Evolutionary conservation across 2,888 invertebrate species (phyloP).

Genomic region (Cantharis rustica): DNA sequence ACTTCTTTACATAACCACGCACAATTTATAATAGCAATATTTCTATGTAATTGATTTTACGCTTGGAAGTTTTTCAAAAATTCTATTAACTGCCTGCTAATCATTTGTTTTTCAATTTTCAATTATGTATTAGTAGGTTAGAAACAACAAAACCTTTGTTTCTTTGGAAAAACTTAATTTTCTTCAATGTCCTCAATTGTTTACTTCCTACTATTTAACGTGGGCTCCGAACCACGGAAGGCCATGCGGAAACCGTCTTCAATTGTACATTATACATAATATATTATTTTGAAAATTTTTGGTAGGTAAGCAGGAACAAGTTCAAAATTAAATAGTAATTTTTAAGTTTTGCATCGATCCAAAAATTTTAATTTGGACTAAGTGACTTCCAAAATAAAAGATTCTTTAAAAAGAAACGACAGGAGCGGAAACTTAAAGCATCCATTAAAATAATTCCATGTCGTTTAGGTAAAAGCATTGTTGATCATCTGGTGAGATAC

Average conservation of each 20-base stretch:
- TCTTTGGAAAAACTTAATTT: no score
- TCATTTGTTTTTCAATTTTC: background rate
- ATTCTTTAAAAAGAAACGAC: background rate
- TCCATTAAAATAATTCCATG: slow-evolving; percentile 17
- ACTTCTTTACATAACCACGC: background rate
- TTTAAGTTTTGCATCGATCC: background rate
- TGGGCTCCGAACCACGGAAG: background rate
- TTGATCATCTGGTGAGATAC: background rate
- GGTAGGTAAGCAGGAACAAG: no score
- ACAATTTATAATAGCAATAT: background rate
- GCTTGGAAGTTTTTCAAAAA: background rate
- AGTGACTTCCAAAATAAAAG: background rate
- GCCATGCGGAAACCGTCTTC: no score
- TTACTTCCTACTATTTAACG: background rate
- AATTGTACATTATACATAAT: no score
- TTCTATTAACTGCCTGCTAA: background rate
- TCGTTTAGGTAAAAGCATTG: slow-evolving; percentile 6
- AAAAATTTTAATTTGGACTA: background rate
- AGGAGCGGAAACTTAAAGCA: slow-evolving; percentile 19
- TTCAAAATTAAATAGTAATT: background rate
- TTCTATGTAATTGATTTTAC: background rate
- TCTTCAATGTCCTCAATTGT: no score
- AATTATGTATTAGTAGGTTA: background rate
- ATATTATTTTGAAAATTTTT: no score
- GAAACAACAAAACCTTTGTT: background rate